phyloP scores from a whole-genome alignment of 2,113 vertebrate species.

The Ibidorhyncha struthersii region DNA sequence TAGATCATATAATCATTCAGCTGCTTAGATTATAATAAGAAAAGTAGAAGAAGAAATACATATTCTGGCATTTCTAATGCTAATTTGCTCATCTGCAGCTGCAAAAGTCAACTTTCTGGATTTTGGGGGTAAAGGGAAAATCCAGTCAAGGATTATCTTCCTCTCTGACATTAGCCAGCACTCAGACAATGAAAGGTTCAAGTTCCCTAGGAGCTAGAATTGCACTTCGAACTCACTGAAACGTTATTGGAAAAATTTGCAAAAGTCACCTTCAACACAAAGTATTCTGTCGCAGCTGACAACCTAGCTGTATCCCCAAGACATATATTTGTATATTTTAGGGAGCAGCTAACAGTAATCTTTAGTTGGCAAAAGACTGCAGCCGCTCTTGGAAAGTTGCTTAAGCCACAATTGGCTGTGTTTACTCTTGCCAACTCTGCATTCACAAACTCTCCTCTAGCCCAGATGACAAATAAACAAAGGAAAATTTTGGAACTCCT shows the following conservation, averaged over 20 bases:
- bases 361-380: not conserved
- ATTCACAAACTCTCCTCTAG: not conserved
- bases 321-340: not conserved
- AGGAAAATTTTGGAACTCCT: not conserved
- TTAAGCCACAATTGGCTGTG: not conserved
- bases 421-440: not conserved
- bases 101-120: not conserved
- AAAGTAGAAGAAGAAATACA: not conserved
- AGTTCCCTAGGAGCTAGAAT: not conserved
- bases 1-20: not conserved
- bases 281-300: not conserved
- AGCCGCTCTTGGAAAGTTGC: not conserved
- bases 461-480: conserved; percentile 9
- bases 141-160: not conserved
- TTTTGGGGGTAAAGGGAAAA: not conserved
- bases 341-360: not conserved
- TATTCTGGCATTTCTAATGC: not conserved
- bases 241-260: not conserved
- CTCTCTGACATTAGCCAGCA: not conserved
- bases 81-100: not conserved
- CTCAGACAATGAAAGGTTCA: not conserved
- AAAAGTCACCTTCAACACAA: not conserved
- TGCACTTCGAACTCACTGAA: not conserved
- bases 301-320: not conserved
- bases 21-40: not conserved